Base-by-base conservation (phyloP, 2,113 vertebrate genomes). In the Tetrax tetrax region DNA sequence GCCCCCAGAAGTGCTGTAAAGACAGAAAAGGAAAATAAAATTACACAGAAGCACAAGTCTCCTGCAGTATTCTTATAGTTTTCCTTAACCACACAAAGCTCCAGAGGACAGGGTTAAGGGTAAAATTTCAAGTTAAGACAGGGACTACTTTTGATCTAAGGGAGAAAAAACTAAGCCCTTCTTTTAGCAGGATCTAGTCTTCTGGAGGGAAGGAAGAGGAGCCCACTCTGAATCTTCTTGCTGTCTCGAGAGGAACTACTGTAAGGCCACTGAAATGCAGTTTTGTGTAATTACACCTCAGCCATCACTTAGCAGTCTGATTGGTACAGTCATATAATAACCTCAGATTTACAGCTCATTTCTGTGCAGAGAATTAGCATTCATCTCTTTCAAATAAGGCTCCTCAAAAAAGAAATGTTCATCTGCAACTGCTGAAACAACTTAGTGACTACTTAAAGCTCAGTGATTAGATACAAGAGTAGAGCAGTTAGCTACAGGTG, bases 1-100 rank as follows among this genome's bases (percentile, higher is more conserved):
- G 99, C 56, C 99, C 99, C 99, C 99, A 99, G 95, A 99, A 99
- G 96, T 99, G 99, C 99, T 99, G 82, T 41, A 90, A 81, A 90
- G 29, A 82, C 1, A 9, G 19, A 63, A 79, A 57, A 59, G 7
- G 23, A 50, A 93, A 79, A 33, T 18, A 17, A 63, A 71, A 18
- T 81, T 69, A 56, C 65, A 85, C 27, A 78, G 19, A 65, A 78
- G 20, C n/a, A 68, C 31, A 87, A 33, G 25, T 8, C 14, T 68
- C 38, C 28, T 35, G 20, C 45, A 74, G 22, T 59, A 50, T 54
- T 87, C 45, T 77, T 63, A 45, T 0, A 45, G 12, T 69, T 47
- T 92, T 91, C 77, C 38, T 64, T 87, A 83, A 25, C 29, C 16
- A 87, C 25, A 51, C 18, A 50, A 45, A 78, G 33, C 24, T 84